These are phyloP conservation scores for Linnaemya tessellans DNA, from an alignment of 2,888 invertebrate species.

Conservation along the genomic window DNA sequence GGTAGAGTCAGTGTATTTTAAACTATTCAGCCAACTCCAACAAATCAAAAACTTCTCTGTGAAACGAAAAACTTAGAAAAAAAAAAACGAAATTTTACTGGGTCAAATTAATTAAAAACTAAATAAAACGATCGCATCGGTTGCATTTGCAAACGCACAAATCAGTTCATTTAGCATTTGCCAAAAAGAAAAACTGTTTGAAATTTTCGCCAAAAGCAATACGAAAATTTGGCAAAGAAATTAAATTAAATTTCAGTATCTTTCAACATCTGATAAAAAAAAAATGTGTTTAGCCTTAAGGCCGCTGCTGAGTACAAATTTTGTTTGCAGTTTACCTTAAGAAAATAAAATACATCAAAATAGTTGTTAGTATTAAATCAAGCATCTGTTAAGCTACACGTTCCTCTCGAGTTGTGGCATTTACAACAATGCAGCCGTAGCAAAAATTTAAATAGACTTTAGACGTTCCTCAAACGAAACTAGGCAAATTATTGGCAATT, in stretches of 20 bases:
- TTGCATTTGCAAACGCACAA: background rate
- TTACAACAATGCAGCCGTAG: constrained; percentile 27
- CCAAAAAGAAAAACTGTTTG: constrained; percentile 2
- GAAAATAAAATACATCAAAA: constrained; percentile 18
- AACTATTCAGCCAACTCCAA: constrained; percentile 12
- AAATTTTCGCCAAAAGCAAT: background rate
- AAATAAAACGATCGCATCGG: background rate
- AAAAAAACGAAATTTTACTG: background rate
- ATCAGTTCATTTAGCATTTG: background rate
- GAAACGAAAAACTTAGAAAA: background rate
- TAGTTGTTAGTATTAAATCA: constrained; percentile 39
- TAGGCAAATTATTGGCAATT: constrained; percentile 26
- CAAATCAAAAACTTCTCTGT: background rate
- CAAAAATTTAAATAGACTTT: constrained; percentile 21
- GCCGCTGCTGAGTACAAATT: background rate
- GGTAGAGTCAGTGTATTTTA: constrained; percentile 21
- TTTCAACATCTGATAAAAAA: constrained; percentile 7
- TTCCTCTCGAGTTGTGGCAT: constrained; percentile 29
- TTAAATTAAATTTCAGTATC: background rate
- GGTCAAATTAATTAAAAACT: constrained; percentile 4
- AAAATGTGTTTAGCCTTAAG: constrained; percentile 15
- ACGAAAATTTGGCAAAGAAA: constrained; percentile 39
- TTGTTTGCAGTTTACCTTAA: constrained; percentile 7
- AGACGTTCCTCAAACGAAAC: constrained; percentile 17
- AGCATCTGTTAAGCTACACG: constrained; percentile 27